These are phyloP conservation scores for cattle (Bos taurus) DNA, from an alignment of 2,113 vertebrate species.

Conservation along the genomic window ARS-UCD2.0 NC_037352.1:4626501-4627000, in stretches of 20 bases:
- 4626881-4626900: background rate
- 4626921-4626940: slow-evolving; percentile 5
- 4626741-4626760: slow-evolving; percentile 49
- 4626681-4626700: slow-evolving; percentile 52
- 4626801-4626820: slow-evolving; percentile 64
- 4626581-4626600: background rate
- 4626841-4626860: slow-evolving; percentile 68
- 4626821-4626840: slow-evolving; percentile 49
- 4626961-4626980: background rate
- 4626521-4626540: background rate
- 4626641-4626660: slow-evolving; percentile 58
- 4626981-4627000: background rate
- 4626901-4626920: slow-evolving; percentile 39
- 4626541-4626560: slow-evolving; percentile 3
- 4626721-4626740: slow-evolving; percentile 35
- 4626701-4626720: slow-evolving; percentile 42
- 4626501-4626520: background rate
- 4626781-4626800: slow-evolving; percentile 56
- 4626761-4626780: slow-evolving; percentile 69
- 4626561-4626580: slow-evolving; percentile 2
- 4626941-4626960: slow-evolving; percentile 23
- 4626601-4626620: slow-evolving; percentile 55
- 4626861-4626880: slow-evolving; percentile 61
- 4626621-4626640: slow-evolving; percentile 51
- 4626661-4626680: slow-evolving; percentile 46